Conservation (phyloP, 2,113 vertebrate genomes). For the Charadrius vociferus region DNA sequence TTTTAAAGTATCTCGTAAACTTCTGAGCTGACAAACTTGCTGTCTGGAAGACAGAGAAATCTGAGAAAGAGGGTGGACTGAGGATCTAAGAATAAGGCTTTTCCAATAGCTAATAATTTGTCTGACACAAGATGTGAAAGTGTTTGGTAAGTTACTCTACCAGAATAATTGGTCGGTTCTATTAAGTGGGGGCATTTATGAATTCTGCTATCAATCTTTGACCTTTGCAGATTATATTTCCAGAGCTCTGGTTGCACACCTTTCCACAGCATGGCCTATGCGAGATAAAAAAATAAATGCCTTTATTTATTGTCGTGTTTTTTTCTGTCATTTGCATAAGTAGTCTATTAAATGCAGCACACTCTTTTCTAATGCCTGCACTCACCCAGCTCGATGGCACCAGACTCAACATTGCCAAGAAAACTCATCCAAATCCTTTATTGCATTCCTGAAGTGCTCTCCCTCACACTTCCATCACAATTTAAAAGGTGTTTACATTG, state of each 20-base stretch:
- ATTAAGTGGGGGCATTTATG: background rate
- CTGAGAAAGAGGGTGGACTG: background rate
- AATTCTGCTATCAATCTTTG: constrained; percentile 21
- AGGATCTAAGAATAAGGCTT: background rate
- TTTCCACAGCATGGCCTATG: background rate
- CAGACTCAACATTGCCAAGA: background rate
- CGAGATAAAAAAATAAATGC: background rate
- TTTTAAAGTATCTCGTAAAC: background rate
- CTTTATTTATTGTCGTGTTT: constrained; percentile 2
- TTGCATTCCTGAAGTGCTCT: rapidly evolving
- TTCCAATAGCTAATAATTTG: background rate
- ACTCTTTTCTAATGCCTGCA: background rate
- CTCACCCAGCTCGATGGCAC: background rate
- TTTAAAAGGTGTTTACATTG: rapidly evolving
- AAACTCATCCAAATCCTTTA: rapidly evolving
- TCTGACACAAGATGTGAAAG: background rate
- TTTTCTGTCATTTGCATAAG: background rate
- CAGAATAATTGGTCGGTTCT: background rate
- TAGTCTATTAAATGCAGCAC: background rate
- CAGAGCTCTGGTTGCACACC: background rate
- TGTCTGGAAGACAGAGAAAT: background rate
- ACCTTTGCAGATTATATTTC: constrained; percentile 40
- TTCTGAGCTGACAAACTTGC: background rate
- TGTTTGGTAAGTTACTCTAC: background rate
- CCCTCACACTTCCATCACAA: background rate